phyloP scores from a whole-genome alignment of 2,888 invertebrate species.

The Callyntrura guangdongensis region DNA sequence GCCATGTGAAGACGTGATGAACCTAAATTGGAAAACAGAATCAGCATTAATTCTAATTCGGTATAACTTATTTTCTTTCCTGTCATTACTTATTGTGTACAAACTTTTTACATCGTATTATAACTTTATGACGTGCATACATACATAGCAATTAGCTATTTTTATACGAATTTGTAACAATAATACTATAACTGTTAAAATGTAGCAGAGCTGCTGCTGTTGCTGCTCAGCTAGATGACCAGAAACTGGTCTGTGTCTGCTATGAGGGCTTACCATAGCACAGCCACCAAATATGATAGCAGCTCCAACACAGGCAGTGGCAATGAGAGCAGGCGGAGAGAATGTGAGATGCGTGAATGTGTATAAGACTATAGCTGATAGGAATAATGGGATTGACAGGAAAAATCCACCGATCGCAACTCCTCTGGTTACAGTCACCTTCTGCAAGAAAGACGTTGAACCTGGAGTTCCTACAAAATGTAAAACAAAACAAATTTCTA shows the following conservation, averaged over 20 bases:
- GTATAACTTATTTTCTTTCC: neutral
- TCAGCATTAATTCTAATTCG: neutral
- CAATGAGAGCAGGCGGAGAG: slow-evolving; percentile 82
- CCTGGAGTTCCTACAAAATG: slow-evolving; percentile 82
- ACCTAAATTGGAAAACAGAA: slow-evolving; percentile 72
- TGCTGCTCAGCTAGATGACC: neutral
- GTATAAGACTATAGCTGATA: slow-evolving; percentile 84
- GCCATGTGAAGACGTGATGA: slow-evolving; percentile 84
- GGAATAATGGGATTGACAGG: slow-evolving; percentile 84
- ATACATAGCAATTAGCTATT: slow-evolving; percentile 22
- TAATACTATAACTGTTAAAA: neutral
- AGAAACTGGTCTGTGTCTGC: slow-evolving; percentile 11
- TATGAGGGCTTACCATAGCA: slow-evolving; percentile 78
- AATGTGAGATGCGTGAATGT: slow-evolving; percentile 83
- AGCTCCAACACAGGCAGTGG: slow-evolving; percentile 82
- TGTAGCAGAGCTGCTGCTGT: neutral
- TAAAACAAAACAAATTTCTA: slow-evolving; percentile 34
- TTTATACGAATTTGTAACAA: slow-evolving; percentile 4
- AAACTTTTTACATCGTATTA: neutral
- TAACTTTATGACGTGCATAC: neutral
- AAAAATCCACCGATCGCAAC: slow-evolving; percentile 84
- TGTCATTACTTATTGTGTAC: neutral
- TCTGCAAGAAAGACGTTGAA: slow-evolving; percentile 83
- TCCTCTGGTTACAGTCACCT: slow-evolving; percentile 83
- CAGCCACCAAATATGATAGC: slow-evolving; percentile 84